Base-by-base conservation (phyloP, 2,113 vertebrate species). In the Natator depressus region DNA sequence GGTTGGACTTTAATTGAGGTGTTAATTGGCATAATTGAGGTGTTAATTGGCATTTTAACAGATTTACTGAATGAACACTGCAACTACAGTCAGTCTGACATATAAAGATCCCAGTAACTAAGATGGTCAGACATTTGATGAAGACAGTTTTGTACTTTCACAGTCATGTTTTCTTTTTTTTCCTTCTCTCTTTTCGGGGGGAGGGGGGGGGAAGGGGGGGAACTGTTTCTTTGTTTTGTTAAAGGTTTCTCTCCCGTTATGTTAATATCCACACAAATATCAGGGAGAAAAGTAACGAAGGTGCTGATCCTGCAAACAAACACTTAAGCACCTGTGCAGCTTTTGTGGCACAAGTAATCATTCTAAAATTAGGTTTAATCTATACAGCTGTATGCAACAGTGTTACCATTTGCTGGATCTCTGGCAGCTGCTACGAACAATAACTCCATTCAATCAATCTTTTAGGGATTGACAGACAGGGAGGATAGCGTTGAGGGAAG, bases 181-280 rank as follows among this genome's bases (percentile, higher is more conserved):
- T 9, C 50, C 54, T 55, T 51, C 16, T 51, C 16, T 51, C 22
- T 54, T 54, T 54, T 53, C 8, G 1, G 19, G 20, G 53, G 53
- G 19, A 20, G 53, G 53, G 2, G 13, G 49, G 11, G 53, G 53
- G n/a, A n/a, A n/a, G 53, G 53, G 53, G 2, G 13, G 49, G 11
- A 14, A 16, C 16, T 35, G 59, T 62, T 35, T 62, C 13, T 62
- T 31, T 13, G 5, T 62, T 62, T 35, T 13, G 29, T 62, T 62
- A 62, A 29, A 62, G 14, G 62, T n/a, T 69, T n/a, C 35, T 72
- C 16, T 38, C n/a, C 65, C 8, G 19, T 62, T 3, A 38, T 31
- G 12, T 35, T 54, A 14, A 35, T 5, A 35, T 20, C 42, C 0
- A n/a, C 4, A 19, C 0, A 0, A 12, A 3, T 76, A 24, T 46